Evolutionary conservation across 2,113 vertebrate species (phyloP).

Genomic region (Micromys minutus): DNA sequence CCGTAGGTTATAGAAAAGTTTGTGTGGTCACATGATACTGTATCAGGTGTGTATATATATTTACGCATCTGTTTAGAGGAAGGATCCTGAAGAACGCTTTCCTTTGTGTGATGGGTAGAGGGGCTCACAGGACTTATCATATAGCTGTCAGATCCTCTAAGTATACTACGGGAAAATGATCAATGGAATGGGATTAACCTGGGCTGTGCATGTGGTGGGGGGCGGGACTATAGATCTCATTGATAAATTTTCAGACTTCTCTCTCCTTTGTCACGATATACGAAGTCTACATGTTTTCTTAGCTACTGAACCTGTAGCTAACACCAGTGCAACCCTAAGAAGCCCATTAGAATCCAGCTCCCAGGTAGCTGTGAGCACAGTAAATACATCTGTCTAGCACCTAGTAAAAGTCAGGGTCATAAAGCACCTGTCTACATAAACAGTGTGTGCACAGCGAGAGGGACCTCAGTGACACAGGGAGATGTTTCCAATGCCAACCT

Average conservation of each 20-base stretch:
- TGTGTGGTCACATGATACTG: background rate
- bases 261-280: background rate
- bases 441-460: background rate
- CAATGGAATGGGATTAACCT: background rate
- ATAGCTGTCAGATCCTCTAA: background rate
- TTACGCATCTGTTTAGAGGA: background rate
- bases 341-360: background rate
- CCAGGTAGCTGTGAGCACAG: background rate
- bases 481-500: background rate
- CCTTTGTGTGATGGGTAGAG: background rate
- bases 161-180: background rate
- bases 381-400: no score
- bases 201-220: no score
- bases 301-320: background rate
- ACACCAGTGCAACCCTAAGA: no score
- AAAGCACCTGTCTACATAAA: background rate
- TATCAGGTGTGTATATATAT: background rate
- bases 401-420: background rate
- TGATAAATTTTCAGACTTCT: background rate
- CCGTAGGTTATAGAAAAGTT: rapidly evolving
- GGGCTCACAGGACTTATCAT: background rate
- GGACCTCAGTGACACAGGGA: background rate
- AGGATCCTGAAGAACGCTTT: background rate
- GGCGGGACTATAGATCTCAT: background rate
- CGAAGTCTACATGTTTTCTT: background rate